These are phyloP conservation scores for Trichogramma evanescens DNA, from an alignment of 2,888 invertebrate species.

Conservation along the genomic window DNA sequence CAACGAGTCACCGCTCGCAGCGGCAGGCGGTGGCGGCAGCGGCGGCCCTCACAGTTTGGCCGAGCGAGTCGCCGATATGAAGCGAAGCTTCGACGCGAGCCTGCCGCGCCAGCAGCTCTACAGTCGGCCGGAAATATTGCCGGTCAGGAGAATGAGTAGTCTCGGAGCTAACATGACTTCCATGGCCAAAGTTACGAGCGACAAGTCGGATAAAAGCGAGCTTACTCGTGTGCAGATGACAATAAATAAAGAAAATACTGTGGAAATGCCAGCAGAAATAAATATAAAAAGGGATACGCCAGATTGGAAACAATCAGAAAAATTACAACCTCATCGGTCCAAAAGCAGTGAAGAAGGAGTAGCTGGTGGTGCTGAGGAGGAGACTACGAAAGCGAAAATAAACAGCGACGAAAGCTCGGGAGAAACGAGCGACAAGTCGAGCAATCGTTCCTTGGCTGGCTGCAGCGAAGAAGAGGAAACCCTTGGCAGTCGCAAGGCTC, in stretches of 20 bases:
- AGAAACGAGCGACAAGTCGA: too few relatives aligned
- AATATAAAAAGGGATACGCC: too few relatives aligned
- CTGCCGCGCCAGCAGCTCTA: background rate
- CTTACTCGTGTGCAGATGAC: background rate
- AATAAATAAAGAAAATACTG: background rate
- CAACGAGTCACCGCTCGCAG: constrained; percentile 9
- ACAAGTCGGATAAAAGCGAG: background rate
- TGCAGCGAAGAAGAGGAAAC: constrained; percentile 49
- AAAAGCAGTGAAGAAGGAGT: too few relatives aligned
- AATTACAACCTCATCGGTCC: too few relatives aligned
- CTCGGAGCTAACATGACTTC: too few relatives aligned
- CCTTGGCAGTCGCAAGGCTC: constrained; percentile 49
- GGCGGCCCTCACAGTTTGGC: background rate
- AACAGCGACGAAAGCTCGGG: too few relatives aligned
- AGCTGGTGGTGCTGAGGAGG: too few relatives aligned
- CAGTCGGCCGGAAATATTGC: background rate
- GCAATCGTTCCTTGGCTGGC: constrained; percentile 14
- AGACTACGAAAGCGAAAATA: too few relatives aligned
- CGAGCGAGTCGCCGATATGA: constrained; percentile 14
- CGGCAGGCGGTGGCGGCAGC: background rate
- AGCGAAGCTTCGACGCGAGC: constrained; percentile 10
- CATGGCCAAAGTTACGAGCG: background rate
- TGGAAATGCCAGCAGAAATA: too few relatives aligned
- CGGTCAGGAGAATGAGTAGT: too few relatives aligned
- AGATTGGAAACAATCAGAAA: too few relatives aligned